Base-by-base conservation (phyloP, 2,797 vertebrate genomes). In the Eulemur mongoz region DNA sequence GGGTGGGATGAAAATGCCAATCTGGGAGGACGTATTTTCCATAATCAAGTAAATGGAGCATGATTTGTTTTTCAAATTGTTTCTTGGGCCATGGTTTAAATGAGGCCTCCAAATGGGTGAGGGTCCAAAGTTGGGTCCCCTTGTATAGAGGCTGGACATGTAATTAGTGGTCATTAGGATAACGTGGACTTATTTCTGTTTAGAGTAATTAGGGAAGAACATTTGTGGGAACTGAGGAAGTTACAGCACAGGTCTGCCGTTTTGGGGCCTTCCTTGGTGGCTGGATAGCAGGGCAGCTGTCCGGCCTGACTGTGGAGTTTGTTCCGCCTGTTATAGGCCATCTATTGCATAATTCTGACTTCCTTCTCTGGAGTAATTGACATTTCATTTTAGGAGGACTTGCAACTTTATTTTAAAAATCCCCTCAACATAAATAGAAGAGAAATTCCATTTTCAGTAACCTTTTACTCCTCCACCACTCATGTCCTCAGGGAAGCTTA, bases 321-420 rank as follows among this genome's bases (percentile, higher is more conserved):
- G 4, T 6, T 73, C 76, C 57, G 30, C 30, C 12, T 59, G 57
- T 32, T 23, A 2, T 11, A 48, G 72, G 2, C 10, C 43, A 50
- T 61, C 12, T 69, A 18, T 25, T 78, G 10, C 59, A 30, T 25
- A 75, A 70, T 61, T 95, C 70, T 57, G 63, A 40, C 52, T 59
- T 92, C 32, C 35, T 92, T 90, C 84, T 63, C 76, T 54, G 32
- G 61, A 89, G 40, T 80, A 86, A 89, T n/a, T 82, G 72, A 8
- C 69, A 59, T 92, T 96, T 93, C 73, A 78, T 93, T 95, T 94
- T 48, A 78, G 52, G 32, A 96, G 59, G 81, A 76, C 22, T 80
- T 84, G 83, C 35, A 48, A 86, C 90, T 96, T 91, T 89, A 76
- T 76, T 96, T 95, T 12, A 75, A 96, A 95, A 79, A 35, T 54